phyloP scores from a whole-genome alignment of 2,113 vertebrate genomes.

The Xenus cinereus region DNA sequence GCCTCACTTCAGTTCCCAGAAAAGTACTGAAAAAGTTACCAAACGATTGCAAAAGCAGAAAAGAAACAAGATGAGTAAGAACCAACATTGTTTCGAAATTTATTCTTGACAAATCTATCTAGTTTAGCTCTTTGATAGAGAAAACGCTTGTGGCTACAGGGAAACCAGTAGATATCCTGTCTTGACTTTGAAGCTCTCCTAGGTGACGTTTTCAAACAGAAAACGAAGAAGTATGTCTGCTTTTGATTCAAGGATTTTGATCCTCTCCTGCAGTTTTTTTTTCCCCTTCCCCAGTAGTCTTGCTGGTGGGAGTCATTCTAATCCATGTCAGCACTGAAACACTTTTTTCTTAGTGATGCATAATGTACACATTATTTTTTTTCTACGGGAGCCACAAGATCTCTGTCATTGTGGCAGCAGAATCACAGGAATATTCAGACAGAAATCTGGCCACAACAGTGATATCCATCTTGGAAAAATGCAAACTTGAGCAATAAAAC shows the following conservation, averaged over 20 bases:
- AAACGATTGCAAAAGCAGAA: not conserved
- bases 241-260: not conserved
- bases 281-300: not conserved
- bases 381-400: not conserved
- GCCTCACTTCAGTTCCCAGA: not conserved
- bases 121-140: not conserved
- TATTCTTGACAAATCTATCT: not conserved
- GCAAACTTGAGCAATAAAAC: not conserved
- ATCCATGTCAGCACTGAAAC: not conserved
- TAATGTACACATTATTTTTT: not conserved
- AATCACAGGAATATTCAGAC: not conserved
- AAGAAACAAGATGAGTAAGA: not conserved
- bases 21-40: not conserved
- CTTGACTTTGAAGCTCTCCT: not conserved
- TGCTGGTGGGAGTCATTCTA: not conserved
- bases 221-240: not conserved
- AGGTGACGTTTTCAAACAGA: not conserved
- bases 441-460: not conserved
- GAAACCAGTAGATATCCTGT: not conserved
- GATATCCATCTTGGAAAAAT: not conserved
- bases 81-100: not conserved
- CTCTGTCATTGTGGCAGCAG: not conserved
- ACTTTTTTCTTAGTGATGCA: not conserved
- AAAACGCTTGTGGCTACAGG: not conserved
- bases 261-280: not conserved